Conservation (phyloP, 2,113 vertebrate species). For the Rafetus swinhoei region DNA sequence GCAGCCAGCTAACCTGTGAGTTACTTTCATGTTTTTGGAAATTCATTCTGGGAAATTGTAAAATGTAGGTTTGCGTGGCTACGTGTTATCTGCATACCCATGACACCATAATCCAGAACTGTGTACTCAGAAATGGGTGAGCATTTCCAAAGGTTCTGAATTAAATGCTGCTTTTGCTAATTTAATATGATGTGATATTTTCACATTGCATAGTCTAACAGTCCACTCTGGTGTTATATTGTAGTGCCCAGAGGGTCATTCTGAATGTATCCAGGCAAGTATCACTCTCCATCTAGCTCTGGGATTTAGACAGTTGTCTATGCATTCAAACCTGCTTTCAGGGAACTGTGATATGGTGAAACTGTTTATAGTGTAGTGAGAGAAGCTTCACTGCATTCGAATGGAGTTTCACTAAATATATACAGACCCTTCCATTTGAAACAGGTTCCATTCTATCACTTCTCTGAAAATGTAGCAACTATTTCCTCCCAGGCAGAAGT, state of each 20-base stretch:
- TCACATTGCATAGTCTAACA: neutral
- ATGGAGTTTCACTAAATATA: neutral
- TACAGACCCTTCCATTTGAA: neutral
- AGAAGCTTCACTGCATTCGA: neutral
- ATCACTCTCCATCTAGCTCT: neutral
- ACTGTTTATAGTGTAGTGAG: neutral
- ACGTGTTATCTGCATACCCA: neutral
- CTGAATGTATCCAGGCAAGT: neutral
- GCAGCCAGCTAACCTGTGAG: neutral
- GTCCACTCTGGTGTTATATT: too few relatives aligned
- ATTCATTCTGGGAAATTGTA: neutral
- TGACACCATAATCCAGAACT: neutral
- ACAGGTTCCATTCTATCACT: neutral
- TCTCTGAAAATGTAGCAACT: neutral
- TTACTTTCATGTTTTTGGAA: neutral
- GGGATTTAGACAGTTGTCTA: neutral
- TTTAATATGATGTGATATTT: neutral
- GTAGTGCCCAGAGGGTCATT: neutral
- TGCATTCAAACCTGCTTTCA: neutral
- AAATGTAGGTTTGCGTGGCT: too few relatives aligned
- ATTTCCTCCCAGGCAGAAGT: neutral
- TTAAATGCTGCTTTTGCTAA: neutral
- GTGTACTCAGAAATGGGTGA: neutral
- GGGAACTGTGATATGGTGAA: neutral
- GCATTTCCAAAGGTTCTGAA: neutral